These are phyloP conservation scores for Melanargia galathea DNA, from an alignment of 2,888 invertebrate species.

Conservation along the genomic window DNA sequence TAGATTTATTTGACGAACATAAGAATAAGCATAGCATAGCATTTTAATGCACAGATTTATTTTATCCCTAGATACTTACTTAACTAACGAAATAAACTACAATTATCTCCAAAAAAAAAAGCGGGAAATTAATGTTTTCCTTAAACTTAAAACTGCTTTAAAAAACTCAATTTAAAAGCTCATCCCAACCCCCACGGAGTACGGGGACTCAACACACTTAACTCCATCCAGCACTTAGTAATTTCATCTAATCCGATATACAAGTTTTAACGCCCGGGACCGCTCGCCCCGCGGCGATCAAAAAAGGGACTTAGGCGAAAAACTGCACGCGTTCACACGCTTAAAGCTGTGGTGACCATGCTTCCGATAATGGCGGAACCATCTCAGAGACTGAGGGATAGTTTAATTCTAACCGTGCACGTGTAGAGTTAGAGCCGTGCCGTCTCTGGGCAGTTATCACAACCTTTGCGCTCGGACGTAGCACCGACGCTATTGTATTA, in stretches of 20 bases:
- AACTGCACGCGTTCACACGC: conserved; percentile 79
- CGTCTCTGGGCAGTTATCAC: no score
- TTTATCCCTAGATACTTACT: no score
- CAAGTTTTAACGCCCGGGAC: conserved; percentile 76
- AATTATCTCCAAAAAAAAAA: neutral
- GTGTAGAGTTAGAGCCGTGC: no score
- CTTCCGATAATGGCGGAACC: neutral
- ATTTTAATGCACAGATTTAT: no score
- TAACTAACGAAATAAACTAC: no score
- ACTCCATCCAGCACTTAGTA: conserved; percentile 72
- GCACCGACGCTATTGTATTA: no score
- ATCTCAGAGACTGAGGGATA: neutral
- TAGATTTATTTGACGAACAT: no score
- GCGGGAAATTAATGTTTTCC: neutral
- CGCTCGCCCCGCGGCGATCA: conserved; percentile 69
- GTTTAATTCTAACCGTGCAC: neutral
- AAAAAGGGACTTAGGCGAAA: conserved; percentile 72
- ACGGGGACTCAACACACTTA: conserved; percentile 55
- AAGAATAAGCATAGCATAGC: no score
- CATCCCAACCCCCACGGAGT: conserved; percentile 32
- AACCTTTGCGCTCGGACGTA: no score
- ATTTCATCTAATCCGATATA: conserved; percentile 78
- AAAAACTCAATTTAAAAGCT: conserved; percentile 22
- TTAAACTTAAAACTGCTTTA: conserved; percentile 1
- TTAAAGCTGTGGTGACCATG: conserved; percentile 13